phyloP scores from a whole-genome alignment of 2,113 vertebrate species.

The Jaculus jaculus region DNA sequence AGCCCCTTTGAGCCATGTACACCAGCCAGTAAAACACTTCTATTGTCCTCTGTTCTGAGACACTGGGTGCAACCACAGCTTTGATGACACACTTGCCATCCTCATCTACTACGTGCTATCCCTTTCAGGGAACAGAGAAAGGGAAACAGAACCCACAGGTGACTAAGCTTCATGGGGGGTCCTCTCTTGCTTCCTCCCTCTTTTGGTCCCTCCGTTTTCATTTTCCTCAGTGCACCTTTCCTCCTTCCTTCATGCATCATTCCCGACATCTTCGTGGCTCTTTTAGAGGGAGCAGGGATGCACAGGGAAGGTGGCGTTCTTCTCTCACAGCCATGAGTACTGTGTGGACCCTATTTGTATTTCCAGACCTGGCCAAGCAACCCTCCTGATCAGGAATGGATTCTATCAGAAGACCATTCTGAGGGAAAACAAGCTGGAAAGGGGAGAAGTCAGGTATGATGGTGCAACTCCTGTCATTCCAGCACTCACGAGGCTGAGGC shows the following conservation, averaged over 20 bases:
- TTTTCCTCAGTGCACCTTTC: no score
- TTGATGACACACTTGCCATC: background rate
- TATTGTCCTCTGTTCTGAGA: background rate
- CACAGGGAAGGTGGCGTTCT: background rate
- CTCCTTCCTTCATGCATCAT: no score
- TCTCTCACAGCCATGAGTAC: no score
- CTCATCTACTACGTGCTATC: background rate
- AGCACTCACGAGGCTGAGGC: no score
- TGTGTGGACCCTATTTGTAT: background rate
- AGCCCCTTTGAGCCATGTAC: background rate
- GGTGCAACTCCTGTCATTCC: no score
- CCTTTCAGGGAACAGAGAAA: background rate
- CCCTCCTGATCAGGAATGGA: background rate
- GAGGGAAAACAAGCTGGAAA: background rate
- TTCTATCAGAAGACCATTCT: background rate
- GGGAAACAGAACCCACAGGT: background rate
- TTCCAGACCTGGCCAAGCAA: background rate
- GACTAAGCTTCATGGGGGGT: background rate
- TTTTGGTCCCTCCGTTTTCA: no score
- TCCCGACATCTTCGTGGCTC: no score
- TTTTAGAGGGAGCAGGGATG: no score
- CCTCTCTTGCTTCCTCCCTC: no score
- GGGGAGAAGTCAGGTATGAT: background rate
- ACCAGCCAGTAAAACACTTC: background rate
- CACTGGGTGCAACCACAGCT: accelerated